Base-by-base conservation (phyloP, 2,113 vertebrate genomes). In the Tragelaphus buxtoni region DNA sequence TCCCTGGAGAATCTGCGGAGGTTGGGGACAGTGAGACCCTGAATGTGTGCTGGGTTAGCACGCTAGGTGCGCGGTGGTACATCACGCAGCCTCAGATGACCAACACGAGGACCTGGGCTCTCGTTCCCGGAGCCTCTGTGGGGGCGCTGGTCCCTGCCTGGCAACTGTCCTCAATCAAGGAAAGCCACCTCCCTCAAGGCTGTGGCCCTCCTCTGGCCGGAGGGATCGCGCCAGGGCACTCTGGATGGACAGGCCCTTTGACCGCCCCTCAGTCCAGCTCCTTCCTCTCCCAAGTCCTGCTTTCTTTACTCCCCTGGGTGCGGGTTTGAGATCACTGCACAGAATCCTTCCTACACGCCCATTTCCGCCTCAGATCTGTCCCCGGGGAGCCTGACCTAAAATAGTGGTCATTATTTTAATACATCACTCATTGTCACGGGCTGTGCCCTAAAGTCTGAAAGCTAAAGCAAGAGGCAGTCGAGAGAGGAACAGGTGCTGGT, bases 361-460 rank as follows among this genome's bases (percentile, higher is more conserved):
- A 30, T 47, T 26, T 95, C 45, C n/a, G 8, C 39, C 49, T 89
- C 18, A 9, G 39, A 74, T 53, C 91, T 76, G 51, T 79, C 95
- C 91, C 47, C 3, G 11, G 69, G n/a, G 65, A 49, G 69, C 30
- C 32, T 47, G 56, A 77, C 55, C 35, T 74, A 69, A 89, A 81
- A 35, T 3, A 74, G 16, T 35, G 11, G 2, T 1, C 53, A 13
- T 32, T 26, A 4, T 35, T 88, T 49, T 14, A 35, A 45, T 22
- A 14, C 18, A 45, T 80, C 79, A 13, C 32, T 53, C 51, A n/a
- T 4, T 58, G 26, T 88, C 65, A 58, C 2, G 45, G n/a, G 49
- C 16, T 53, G 6, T 47, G 17, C n/a, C 45, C 76, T 39, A 10
- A 65, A 88, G 55, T 60, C 87, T 63, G 28, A 74, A 74, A 55